Base-by-base conservation (phyloP, 2,888 invertebrate species). In the Anodontia alba region DNA sequence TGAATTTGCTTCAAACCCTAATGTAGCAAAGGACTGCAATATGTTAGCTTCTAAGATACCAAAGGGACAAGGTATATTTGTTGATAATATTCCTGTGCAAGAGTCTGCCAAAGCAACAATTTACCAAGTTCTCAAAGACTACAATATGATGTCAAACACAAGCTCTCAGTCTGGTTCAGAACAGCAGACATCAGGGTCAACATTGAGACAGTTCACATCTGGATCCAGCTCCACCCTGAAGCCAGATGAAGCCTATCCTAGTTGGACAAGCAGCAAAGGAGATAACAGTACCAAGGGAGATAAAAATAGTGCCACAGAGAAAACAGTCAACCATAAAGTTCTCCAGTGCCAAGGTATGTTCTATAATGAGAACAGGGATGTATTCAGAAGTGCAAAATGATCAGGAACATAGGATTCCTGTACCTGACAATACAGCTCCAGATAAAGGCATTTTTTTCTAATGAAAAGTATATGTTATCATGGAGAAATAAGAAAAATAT, bases 291-390 rank as follows among this genome's bases (percentile, higher is more conserved):
- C 43, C 73, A 8, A 51, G n/a, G 62, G 62, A 36, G 62, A 62
- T 12, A 26, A 26, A 15, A n/a, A 36, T 38, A 36, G 70, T 12
- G 46, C 29, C 12, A 29, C 38, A 10, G 68, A 54, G 54, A 62
- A 73, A 20, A 42, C 26, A 12, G 23, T 80, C 15, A 80, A 82
- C 74, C 80, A 80, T 20, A 66, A 71, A 62, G 73, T 80, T 8
- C 80, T 85, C 17, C 85, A 85, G 78, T 73, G 36, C 46, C n/a
- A 54, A 75, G 85, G 85, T 85, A 80, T 69, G n/a, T n/a, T n/a
- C n/a, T n/a, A n/a, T n/a, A n/a, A 82, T n/a, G n/a, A n/a, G n/a
- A n/a, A 15, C 8, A 10, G 8, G 8, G 57, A 57, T 57, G 57
- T 57, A 15, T 15, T n/a, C n/a, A n/a, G n/a, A n/a, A n/a, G n/a